Base-by-base conservation (phyloP, 92 coral and sea anemone species). In the Heliopora coerulea region DNA sequence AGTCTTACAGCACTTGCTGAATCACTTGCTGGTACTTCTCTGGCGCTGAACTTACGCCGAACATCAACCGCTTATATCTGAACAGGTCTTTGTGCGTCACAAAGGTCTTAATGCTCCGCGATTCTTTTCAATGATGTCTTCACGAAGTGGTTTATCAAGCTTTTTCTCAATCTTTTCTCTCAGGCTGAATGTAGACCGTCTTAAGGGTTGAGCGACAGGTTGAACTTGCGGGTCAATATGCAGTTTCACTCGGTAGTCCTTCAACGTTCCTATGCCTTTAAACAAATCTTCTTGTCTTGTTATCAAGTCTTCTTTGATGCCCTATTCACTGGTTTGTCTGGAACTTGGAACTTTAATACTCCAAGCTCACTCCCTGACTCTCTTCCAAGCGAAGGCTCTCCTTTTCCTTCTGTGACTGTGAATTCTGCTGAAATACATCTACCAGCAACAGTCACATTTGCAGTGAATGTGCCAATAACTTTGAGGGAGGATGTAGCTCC, bases 21-120 rank as follows among this genome's bases (percentile, higher is more conserved):
- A n/a, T n/a, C n/a, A n/a, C 49, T 3, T 62, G 69, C 69, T 62
- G 69, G 19, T 62, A 62, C 27, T 34, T 34, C 75, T 81, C 49
- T 50, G 65, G 68, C 59, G 76, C 56, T 63, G 68, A 40, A 74
- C 14, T 31, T 37, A 75, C 65, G 61, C 82, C 86, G 41, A 75
- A 64, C 86, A 75, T 63, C 59, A 79, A 40, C 24, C 81, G 54
- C 69, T 61, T 61, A 23, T 61, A 61, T 33, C 23, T 61, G 10
- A 30, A 61, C 44, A 61, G 18, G 40, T 49, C 10, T 27, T 34
- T 54, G 50, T 62, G 69, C 26, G 49, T 62, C 26, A 62, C 69
- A 12, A 37, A 37, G 42, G 42, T 37, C 12, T 5, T 37, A 37
- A 37, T 37, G 12, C 42, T 37, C 42, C 42, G 5, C 6, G 42